Evolutionary conservation across 1,140 invertebrate species (phyloP).

Genomic region (Cydia strobilella): DNA sequence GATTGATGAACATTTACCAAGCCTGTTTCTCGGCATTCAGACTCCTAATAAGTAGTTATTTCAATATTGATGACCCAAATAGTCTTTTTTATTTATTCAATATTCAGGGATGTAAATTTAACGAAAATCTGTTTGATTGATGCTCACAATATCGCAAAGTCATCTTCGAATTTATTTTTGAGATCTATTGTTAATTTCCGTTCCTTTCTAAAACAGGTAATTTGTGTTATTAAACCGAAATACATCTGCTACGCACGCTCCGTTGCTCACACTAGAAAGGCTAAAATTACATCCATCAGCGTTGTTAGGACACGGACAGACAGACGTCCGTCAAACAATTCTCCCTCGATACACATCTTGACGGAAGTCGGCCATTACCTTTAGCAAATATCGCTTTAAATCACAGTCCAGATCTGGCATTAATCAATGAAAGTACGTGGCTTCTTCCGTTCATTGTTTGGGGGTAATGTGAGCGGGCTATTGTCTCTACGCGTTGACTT

Average conservation of each 20-base stretch:
- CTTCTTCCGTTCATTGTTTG: slow-evolving; percentile 68
- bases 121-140: too few species aligned
- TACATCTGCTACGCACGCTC: slow-evolving; percentile 35
- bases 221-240: slow-evolving; percentile 43
- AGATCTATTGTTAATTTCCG: slow-evolving; percentile 15
- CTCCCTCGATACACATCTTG: slow-evolving; percentile 49
- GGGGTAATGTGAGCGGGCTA: slow-evolving; percentile 44
- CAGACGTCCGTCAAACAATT: slow-evolving; percentile 43
- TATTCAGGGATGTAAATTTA: too few species aligned
- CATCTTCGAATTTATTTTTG: neutral
- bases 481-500: slow-evolving; percentile 50
- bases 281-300: slow-evolving; percentile 40
- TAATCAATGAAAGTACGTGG: slow-evolving; percentile 56
- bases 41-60: slow-evolving; percentile 32
- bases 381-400: slow-evolving; percentile 58
- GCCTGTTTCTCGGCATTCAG: slow-evolving; percentile 30
- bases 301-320: slow-evolving; percentile 35
- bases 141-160: too few species aligned
- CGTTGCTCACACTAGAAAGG: slow-evolving; percentile 38
- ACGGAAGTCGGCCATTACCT: slow-evolving; percentile 52
- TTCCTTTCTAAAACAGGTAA: slow-evolving; percentile 39
- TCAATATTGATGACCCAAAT: slow-evolving; percentile 36
- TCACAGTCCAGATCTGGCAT: slow-evolving; percentile 44
- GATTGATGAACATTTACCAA: slow-evolving; percentile 38
- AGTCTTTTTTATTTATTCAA: too few species aligned